These are phyloP conservation scores for Chrysotoxum bicinctum DNA, from an alignment of 2,888 invertebrate species.

Conservation along the genomic window DNA sequence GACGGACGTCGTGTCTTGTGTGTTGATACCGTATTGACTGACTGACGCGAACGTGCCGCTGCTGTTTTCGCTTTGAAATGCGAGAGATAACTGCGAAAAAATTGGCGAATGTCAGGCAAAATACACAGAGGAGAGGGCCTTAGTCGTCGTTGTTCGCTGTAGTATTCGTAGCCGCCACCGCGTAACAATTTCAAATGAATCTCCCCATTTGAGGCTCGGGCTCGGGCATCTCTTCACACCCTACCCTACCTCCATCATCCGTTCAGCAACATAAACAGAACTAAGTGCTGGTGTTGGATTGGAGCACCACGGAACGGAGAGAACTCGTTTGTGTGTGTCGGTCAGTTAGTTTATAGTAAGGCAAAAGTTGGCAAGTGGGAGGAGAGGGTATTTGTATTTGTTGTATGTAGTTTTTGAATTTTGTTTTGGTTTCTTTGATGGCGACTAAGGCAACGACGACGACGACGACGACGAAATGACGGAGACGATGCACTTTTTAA, in stretches of 20 bases:
- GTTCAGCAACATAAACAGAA: constrained; percentile 26
- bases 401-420: constrained; percentile 56
- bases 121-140: constrained; percentile 53
- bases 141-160: not conserved
- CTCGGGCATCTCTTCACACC: constrained; percentile 1
- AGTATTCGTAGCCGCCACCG: constrained; percentile 38
- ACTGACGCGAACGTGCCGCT: constrained; percentile 77
- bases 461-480: constrained; percentile 10
- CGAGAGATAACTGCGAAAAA: constrained; percentile 79
- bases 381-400: not conserved
- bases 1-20: constrained; percentile 50
- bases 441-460: not conserved
- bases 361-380: constrained; percentile 3
- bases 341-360: constrained; percentile 13
- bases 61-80: constrained; percentile 77
- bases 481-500: constrained; percentile 47
- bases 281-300: constrained; percentile 19
- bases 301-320: constrained; percentile 20
- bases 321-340: constrained; percentile 30
- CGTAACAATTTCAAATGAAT: constrained; percentile 69
- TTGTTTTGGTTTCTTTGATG: constrained; percentile 63
- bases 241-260: not conserved
- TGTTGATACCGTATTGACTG: constrained; percentile 64
- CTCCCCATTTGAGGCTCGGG: constrained; percentile 60
- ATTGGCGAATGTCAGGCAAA: constrained; percentile 73